Base-by-base conservation (phyloP, 2,797 vertebrate species). In the Brachymystax lenok region DNA sequence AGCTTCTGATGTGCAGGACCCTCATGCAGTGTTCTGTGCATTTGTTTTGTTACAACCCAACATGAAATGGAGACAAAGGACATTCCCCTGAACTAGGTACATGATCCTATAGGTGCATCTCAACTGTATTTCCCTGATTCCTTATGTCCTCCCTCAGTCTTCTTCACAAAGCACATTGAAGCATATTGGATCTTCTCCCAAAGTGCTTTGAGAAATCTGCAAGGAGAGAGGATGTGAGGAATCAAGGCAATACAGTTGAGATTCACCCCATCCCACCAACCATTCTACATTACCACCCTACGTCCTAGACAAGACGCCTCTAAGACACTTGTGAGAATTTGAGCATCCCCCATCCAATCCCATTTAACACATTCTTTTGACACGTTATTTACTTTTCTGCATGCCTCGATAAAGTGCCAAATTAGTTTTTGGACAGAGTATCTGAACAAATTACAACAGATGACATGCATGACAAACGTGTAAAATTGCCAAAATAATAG, bases 11-110 rank as follows among this genome's bases (percentile, higher is more conserved):
- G 85, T 83, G 79, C 82, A 78, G n/a, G 79, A 79, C 78, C 84
- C 85, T 90, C 91, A 91, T 90, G 91, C 90, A 92, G 87, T 84
- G 84, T 85, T 76, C 87, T 82, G 71, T 66, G 67, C 84, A 81
- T 92, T 89, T 82, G 85, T 69, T 75, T 86, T 85, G 40, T 46
- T 63, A 82, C 64, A 87, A 68, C 64, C 59, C 46, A 24, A 71
- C 51, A 50, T 79, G 33, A 27, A 30, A 17, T 56, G 19, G 40
- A 46, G 35, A 13, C 30, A 67, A 46, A 69, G 33, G 52, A 64
- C 71, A 71, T 73, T 56, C 46, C 24, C 72, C 78, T 71, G 69
- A 40, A 66, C 74, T 27, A 79, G 74, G 72, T n/a, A 77, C 68
- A 77, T 51, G n/a, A 56, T 24, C 50, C 16, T 24, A 14, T 17